Conservation (phyloP, 2,797 vertebrate genomes). For the Ptychadena robeensis region DNA sequence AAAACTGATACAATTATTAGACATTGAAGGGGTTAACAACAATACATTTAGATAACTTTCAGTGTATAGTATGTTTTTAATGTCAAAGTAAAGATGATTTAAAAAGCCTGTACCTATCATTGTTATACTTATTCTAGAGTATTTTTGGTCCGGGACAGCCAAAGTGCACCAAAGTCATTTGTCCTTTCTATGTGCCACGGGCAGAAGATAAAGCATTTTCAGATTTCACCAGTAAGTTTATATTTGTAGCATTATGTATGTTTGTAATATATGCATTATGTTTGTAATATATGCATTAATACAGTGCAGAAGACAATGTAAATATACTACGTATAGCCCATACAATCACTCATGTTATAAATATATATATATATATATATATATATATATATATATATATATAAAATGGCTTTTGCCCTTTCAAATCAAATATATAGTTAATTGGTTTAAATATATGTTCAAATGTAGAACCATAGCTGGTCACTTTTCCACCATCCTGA, state of each 20-base stretch:
- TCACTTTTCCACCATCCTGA: no score
- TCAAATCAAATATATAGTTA: no score
- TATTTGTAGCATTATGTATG: not conserved
- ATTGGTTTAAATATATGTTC: no score
- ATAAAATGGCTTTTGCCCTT: no score
- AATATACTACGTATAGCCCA: not conserved
- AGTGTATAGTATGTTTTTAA: not conserved
- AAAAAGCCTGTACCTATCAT: not conserved
- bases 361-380: no score
- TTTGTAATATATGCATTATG: not conserved
- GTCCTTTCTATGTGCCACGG: constrained; percentile 93
- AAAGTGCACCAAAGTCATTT: constrained; percentile 95
- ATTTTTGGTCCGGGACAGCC: constrained; percentile 96
- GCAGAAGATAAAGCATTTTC: constrained; percentile 97
- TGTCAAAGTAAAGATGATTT: not conserved
- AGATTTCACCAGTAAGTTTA: constrained; percentile 91
- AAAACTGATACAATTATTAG: not conserved
- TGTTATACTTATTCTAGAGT: constrained; percentile 77
- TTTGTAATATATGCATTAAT: no score
- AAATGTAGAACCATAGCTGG: no score
- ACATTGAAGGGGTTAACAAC: not conserved
- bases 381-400: no score
- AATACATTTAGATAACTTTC: no score
- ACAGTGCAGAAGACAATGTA: not conserved
- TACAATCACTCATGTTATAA: no score